These are phyloP conservation scores for Pitangus sulphuratus DNA, from an alignment of 2,797 vertebrate genomes.

Conservation along the genomic window DNA sequence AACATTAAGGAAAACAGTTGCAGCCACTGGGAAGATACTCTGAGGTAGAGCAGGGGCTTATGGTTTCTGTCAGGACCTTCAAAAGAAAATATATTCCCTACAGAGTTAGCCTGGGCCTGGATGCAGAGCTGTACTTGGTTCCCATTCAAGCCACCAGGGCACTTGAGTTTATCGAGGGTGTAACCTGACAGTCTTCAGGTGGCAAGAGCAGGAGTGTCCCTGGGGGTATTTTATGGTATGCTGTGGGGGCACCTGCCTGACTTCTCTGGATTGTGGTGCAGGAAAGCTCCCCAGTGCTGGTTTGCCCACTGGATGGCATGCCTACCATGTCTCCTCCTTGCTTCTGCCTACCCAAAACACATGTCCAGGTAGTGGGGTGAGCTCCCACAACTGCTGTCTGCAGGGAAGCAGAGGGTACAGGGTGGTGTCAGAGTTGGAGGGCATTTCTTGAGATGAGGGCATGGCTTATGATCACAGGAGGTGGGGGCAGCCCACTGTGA, in stretches of 20 bases:
- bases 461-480: neutral
- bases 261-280: neutral
- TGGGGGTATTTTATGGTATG: neutral
- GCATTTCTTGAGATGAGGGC: neutral
- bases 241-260: neutral
- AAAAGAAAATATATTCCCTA: neutral
- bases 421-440: neutral
- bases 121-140: neutral
- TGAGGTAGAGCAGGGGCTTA: neutral
- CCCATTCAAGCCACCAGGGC: neutral
- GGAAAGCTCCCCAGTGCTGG: neutral
- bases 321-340: neutral
- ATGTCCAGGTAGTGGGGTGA: accelerated
- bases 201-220: neutral
- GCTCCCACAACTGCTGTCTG: neutral
- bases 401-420: neutral
- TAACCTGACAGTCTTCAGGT: neutral
- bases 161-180: neutral
- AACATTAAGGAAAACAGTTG: neutral
- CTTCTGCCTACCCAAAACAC: neutral
- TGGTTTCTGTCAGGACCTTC: neutral
- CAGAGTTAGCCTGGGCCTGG: neutral
- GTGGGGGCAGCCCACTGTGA: neutral
- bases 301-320: too few relatives aligned
- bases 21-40: neutral